A percentile compares a stretch with the other conserved stretches of the same genome.
Evolutionary conservation across 2,888 invertebrate species (phyloP).

Genomic region (Philonicus albiceps): DNA sequence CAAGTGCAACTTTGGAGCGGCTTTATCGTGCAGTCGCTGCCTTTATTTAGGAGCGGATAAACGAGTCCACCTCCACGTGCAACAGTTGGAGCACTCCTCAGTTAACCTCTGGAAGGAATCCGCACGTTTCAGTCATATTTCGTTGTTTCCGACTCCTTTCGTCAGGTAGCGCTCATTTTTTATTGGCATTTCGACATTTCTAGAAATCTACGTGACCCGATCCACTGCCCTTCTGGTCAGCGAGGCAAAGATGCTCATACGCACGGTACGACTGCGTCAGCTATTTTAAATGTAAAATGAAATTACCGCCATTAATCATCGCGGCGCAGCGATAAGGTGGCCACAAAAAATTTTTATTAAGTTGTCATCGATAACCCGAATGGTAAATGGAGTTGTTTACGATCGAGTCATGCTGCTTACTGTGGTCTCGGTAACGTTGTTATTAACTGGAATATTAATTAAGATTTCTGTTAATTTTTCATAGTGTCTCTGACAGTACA

Average conservation of each 20-base stretch:
- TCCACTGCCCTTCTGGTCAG: background rate
- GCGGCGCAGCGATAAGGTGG: background rate
- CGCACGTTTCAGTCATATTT: conserved; percentile 21
- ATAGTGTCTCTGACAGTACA: background rate
- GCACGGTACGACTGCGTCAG: background rate
- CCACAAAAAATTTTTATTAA: conserved; percentile 32
- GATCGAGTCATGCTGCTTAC: background rate
- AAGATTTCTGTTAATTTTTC: conserved; percentile 17
- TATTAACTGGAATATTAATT: conserved; percentile 20
- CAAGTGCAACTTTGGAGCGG: conserved; percentile 10
- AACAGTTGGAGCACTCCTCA: background rate
- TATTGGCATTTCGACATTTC: conserved; percentile 30
- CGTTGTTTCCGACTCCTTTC: conserved; percentile 10
- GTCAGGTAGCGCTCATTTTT: conserved; percentile 32
- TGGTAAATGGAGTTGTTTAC: conserved; percentile 24
- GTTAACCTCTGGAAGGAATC: background rate
- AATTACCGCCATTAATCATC: conserved; percentile 36
- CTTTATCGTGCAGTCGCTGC: background rate
- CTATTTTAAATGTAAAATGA: conserved; percentile 15
- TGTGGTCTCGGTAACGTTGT: background rate
- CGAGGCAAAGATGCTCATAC: background rate
- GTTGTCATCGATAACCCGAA: conserved; percentile 36
- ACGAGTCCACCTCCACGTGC: background rate
- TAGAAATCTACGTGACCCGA: conserved; percentile 17
- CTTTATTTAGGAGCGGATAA: background rate